Evolutionary conservation across 2,888 invertebrate species (phyloP).

Genomic region (Torymus texanus): DNA sequence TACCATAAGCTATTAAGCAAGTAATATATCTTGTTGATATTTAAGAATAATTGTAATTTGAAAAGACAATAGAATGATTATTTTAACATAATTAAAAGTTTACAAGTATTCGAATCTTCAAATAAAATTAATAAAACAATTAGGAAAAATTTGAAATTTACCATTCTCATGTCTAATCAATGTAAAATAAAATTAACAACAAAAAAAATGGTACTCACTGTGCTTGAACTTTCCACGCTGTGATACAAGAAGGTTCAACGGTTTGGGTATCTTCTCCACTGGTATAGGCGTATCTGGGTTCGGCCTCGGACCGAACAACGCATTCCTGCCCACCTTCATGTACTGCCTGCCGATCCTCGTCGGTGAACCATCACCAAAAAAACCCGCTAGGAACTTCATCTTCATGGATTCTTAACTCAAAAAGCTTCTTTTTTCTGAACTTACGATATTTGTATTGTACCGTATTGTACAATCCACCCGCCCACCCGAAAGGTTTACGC

Average conservation of each 20-base stretch:
- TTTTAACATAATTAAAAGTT: no score
- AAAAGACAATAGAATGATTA: no score
- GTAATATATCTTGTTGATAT: background rate
- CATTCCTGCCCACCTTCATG: conserved; percentile 84
- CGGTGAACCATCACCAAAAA: conserved; percentile 72
- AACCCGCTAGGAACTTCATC: conserved; percentile 72
- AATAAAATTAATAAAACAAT: no score
- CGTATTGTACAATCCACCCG: conserved; percentile 19
- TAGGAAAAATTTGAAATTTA: no score
- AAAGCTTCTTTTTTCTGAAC: no score
- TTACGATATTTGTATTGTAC: no score
- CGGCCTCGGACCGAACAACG: conserved; percentile 82
- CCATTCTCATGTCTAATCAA: no score
- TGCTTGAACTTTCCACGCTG: conserved; percentile 85
- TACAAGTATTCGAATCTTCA: no score
- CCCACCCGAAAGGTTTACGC: conserved; percentile 13
- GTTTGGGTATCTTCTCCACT: conserved; percentile 76
- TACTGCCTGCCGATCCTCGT: conserved; percentile 86
- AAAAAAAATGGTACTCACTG: conserved; percentile 79
- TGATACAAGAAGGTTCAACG: conserved; percentile 88
- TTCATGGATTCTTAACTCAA: conserved; percentile 51
- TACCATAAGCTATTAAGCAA: background rate
- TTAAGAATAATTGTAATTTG: no score
- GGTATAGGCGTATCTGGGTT: conserved; percentile 69
- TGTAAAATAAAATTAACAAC: background rate